phyloP scores from a whole-genome alignment of 2,113 vertebrate species.

The Malurus melanocephalus region DNA sequence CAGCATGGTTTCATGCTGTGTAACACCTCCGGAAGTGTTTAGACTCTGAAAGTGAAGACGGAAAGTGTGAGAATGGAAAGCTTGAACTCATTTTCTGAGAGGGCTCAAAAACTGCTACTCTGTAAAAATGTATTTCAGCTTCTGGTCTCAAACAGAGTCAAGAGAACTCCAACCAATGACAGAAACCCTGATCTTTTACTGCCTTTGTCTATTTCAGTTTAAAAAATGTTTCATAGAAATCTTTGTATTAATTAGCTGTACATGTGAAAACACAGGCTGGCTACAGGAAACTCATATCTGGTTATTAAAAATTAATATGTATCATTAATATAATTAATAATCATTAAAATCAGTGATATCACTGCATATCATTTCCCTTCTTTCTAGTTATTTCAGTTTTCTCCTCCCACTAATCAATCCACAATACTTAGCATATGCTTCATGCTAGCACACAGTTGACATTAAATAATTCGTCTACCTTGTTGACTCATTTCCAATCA shows the following conservation, averaged over 20 bases:
- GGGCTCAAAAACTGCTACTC: not conserved
- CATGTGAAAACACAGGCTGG: not conserved
- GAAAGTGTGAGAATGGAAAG: not conserved
- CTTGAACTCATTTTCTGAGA: not conserved
- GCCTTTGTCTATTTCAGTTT: not conserved
- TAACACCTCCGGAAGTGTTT: not conserved
- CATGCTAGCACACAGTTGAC: not conserved
- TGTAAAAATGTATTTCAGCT: not conserved
- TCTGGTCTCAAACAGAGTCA: not conserved
- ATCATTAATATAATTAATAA: not conserved
- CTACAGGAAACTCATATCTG: not conserved
- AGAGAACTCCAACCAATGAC: not conserved
- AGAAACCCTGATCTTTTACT: not conserved
- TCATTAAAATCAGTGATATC: not conserved
- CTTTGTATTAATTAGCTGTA: not conserved
- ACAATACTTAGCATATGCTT: not conserved
- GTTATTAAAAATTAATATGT: not conserved
- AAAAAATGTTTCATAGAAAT: not conserved
- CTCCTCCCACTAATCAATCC: not conserved
- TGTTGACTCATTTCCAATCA: not conserved
- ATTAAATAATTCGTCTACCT: not conserved
- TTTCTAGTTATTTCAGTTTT: not conserved
- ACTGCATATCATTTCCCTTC: not conserved
- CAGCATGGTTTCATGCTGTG: fast-evolving
- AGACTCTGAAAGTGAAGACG: not conserved